phyloP scores from a whole-genome alignment of 2,113 vertebrate species.

The Channa argus region DNA sequence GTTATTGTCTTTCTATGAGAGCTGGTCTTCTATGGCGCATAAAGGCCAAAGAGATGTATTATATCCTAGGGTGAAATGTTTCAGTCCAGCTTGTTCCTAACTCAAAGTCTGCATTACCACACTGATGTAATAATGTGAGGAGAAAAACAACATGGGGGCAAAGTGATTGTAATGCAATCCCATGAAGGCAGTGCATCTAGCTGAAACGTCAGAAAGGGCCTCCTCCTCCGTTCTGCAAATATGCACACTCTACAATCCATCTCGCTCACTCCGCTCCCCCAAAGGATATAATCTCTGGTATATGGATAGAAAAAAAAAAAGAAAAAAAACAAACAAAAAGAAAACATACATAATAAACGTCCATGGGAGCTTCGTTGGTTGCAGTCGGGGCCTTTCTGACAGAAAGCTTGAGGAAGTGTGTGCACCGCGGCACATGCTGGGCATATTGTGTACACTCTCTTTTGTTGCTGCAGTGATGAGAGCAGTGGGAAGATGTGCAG shows the following conservation, averaged over 20 bases:
- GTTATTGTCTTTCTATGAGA: constrained; percentile 34
- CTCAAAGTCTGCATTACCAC: constrained; percentile 31
- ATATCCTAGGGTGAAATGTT: constrained; percentile 45
- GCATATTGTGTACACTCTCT: constrained; percentile 13
- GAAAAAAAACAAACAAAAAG: background rate
- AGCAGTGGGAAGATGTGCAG: constrained; percentile 16
- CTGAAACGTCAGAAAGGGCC: constrained; percentile 41
- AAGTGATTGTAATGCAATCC: constrained; percentile 49
- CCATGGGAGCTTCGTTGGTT: constrained; percentile 65
- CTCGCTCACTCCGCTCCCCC: constrained; percentile 41
- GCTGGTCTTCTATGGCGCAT: constrained; percentile 7
- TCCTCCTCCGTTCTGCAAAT: constrained; percentile 51
- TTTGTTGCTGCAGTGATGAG: constrained; percentile 43
- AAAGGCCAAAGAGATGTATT: constrained; percentile 41
- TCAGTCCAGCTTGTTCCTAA: constrained; percentile 16
- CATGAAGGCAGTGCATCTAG: constrained; percentile 33
- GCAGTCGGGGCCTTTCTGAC: constrained; percentile 43
- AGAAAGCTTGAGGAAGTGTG: constrained; percentile 31
- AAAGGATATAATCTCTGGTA: constrained; percentile 54
- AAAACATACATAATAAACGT: constrained; percentile 69
- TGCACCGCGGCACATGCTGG: background rate
- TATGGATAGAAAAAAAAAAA: background rate
- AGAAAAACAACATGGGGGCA: constrained; percentile 32
- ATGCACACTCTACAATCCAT: constrained; percentile 62
- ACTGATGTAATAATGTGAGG: constrained; percentile 50